These are phyloP conservation scores for Sitta europaea DNA, from an alignment of 2,113 vertebrate genomes.

Conservation along the genomic window DNA sequence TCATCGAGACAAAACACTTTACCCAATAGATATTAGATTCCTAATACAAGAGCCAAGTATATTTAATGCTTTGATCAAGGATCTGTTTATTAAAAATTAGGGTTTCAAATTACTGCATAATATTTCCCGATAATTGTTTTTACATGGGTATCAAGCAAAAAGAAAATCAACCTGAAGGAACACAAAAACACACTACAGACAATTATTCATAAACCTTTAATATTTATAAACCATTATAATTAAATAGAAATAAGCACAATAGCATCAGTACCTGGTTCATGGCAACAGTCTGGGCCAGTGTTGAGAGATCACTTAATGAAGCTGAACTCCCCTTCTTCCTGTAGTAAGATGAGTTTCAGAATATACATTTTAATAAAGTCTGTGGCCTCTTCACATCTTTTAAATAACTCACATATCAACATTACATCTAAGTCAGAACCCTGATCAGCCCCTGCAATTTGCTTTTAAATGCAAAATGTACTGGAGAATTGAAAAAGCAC, in stretches of 20 bases:
- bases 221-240: neutral
- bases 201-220: neutral
- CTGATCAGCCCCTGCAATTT: neutral
- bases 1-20: neutral
- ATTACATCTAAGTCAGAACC: neutral
- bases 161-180: neutral
- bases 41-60: neutral
- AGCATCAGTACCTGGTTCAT: conserved; percentile 60
- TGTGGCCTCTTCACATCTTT: neutral
- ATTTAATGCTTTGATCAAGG: neutral
- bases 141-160: neutral
- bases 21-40: neutral
- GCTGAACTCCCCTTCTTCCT: conserved; percentile 66
- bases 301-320: conserved; percentile 60
- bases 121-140: neutral
- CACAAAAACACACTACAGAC: neutral
- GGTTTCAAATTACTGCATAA: neutral
- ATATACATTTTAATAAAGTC: neutral
- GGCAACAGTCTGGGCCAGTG: neutral
- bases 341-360: neutral
- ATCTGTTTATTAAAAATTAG: neutral
- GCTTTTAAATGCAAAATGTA: neutral
- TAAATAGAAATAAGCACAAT: neutral
- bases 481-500: neutral
- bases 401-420: neutral